phyloP scores from a whole-genome alignment of 2,888 invertebrate species.

The Pseudococcus longispinus region DNA sequence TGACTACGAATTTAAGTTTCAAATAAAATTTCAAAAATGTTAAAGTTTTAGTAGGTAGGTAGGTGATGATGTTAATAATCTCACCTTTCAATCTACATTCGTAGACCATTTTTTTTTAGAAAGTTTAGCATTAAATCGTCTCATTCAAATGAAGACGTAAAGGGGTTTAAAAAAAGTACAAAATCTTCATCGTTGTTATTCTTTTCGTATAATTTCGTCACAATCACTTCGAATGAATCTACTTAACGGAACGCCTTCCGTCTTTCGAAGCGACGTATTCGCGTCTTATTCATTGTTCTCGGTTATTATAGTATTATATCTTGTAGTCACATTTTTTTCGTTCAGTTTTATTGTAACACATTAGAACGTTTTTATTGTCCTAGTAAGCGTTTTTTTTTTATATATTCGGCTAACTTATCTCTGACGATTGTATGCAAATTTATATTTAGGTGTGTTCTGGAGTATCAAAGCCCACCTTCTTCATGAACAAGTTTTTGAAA shows the following conservation, averaged over 20 bases:
- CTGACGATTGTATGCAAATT: conserved; percentile 49
- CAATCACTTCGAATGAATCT: conserved; percentile 6
- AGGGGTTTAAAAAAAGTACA: background rate
- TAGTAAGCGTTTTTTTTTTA: conserved; percentile 22
- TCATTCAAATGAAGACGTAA: background rate
- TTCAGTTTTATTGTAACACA: conserved; percentile 43
- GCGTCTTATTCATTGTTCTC: conserved; percentile 49
- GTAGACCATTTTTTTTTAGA: background rate
- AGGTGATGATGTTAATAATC: too few species aligned
- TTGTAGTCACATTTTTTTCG: conserved; percentile 41
- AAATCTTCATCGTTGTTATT: background rate
- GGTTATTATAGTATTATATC: conserved; percentile 33
- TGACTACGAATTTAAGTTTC: too few species aligned
- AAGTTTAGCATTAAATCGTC: background rate
- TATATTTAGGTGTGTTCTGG: conserved; percentile 40
- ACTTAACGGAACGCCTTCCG: conserved; percentile 47
- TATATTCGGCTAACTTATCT: conserved; percentile 46
- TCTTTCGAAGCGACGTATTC: conserved; percentile 39
- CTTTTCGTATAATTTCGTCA: conserved; percentile 23
- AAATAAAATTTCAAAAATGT: too few species aligned
- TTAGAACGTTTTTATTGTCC: conserved; percentile 43
- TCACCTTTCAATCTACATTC: background rate
- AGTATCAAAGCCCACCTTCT: conserved; percentile 33
- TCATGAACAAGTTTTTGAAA: conserved; percentile 37
- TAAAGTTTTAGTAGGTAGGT: too few species aligned